These are phyloP conservation scores for Caenorhabditis brenneri DNA, from an alignment of 1,140 invertebrate genomes.

Conservation along the genomic window DNA sequence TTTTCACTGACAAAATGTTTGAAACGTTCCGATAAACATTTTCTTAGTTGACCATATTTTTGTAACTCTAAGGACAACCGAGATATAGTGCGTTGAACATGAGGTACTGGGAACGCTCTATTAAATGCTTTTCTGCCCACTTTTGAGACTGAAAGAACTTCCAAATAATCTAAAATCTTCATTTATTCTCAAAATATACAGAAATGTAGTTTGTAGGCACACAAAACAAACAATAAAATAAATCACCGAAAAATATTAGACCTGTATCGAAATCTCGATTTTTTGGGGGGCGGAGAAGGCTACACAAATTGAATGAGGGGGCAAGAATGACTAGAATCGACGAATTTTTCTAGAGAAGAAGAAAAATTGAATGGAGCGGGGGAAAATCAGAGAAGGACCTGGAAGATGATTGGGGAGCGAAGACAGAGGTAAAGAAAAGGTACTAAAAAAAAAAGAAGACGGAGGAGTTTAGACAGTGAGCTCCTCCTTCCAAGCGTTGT, in stretches of 20 bases:
- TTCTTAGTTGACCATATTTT: no score
- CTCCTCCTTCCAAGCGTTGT: slow-evolving; percentile 56
- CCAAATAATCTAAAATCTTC: background rate
- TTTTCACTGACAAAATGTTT: no score
- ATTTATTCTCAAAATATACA: slow-evolving; percentile 1
- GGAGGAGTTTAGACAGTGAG: slow-evolving; percentile 13
- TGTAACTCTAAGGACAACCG: no score
- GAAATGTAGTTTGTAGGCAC: background rate
- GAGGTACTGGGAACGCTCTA: no score
- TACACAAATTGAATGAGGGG: no score
- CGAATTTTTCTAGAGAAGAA: background rate
- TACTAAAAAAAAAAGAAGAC: background rate
- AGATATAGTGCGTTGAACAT: no score
- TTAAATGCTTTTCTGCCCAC: no score
- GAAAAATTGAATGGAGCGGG: background rate
- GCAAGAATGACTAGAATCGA: slow-evolving; percentile 20
- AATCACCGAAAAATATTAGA: slow-evolving; percentile 43
- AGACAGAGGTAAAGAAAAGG: background rate
- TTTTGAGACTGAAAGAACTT: background rate
- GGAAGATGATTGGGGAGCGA: background rate
- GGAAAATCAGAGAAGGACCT: background rate
- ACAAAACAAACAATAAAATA: background rate
- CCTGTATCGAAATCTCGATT: slow-evolving; percentile 31
- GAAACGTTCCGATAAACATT: no score
- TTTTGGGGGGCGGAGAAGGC: background rate